Conservation (phyloP, 2,113 vertebrate species). For the Lophotis ruficrista region DNA sequence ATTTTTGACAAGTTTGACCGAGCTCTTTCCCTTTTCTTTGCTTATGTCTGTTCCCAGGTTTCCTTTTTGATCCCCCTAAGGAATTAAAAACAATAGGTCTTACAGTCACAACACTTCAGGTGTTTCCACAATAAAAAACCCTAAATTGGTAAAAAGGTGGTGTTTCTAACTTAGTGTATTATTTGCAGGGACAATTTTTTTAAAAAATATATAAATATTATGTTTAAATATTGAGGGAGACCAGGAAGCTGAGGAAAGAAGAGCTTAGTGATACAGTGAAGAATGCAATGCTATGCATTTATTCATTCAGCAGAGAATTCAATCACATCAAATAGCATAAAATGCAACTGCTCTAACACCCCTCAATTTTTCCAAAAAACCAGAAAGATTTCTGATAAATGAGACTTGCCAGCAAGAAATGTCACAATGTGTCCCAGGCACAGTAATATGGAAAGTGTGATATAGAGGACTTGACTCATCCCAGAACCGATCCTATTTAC, state of each 20-base stretch:
- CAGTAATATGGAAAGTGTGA: slow-evolving; percentile 50
- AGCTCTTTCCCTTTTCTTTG: background rate
- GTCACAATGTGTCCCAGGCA: background rate
- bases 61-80: background rate
- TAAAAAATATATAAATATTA: background rate
- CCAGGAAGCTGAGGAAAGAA: background rate
- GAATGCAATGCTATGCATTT: background rate
- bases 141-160: background rate
- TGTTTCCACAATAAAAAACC: background rate
- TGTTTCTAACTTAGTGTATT: background rate
- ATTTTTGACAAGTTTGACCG: background rate
- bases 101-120: background rate
- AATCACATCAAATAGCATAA: background rate
- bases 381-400: slow-evolving; percentile 55
- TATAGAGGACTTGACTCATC: slow-evolving; percentile 41
- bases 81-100: background rate
- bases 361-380: background rate
- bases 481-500: slow-evolving; percentile 34
- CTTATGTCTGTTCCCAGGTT: background rate
- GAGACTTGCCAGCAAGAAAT: slow-evolving; percentile 5
- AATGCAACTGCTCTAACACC: background rate
- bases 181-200: background rate
- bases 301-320: background rate
- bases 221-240: background rate
- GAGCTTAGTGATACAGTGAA: background rate